phyloP scores from a whole-genome alignment of 2,797 vertebrate genomes.

The Neomorphus geoffroyi region DNA sequence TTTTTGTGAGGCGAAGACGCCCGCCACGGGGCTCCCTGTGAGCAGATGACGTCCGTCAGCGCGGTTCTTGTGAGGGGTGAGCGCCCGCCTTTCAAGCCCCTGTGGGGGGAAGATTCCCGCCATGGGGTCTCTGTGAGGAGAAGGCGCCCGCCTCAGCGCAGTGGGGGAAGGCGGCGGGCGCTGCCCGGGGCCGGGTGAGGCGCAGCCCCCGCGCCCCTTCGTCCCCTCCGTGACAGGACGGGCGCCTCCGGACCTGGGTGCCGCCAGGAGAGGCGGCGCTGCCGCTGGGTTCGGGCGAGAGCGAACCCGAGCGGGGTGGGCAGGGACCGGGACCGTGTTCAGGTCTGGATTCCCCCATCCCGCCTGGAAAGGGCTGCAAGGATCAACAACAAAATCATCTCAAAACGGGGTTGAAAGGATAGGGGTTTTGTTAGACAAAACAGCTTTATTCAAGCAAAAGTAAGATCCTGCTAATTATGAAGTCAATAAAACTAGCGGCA shows the following conservation, averaged over 20 bases:
- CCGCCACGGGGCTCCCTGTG: rapidly evolving
- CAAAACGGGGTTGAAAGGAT: neutral
- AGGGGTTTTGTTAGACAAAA: conserved; percentile 11
- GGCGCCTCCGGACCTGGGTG: rapidly evolving
- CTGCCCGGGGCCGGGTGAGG: neutral
- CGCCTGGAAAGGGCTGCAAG: neutral
- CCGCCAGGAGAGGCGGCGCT: neutral
- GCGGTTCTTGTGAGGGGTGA: no score
- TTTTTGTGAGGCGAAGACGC: no score
- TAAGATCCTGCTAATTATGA: conserved; percentile 58
- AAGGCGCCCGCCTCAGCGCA: neutral
- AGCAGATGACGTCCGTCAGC: no score
- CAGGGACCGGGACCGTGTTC: no score
- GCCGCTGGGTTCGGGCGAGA: neutral
- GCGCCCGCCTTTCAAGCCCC: no score
- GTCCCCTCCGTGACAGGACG: neutral
- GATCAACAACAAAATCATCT: neutral
- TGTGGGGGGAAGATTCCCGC: no score
- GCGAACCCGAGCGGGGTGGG: no score
- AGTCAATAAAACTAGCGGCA: neutral
- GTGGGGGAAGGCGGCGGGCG: neutral
- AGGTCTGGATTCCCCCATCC: no score
- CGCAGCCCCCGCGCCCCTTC: neutral
- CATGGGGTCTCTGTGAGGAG: no score
- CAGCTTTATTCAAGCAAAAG: conserved; percentile 59